phyloP scores from a whole-genome alignment of 2,888 invertebrate species.

The Cosmia trapezina region DNA sequence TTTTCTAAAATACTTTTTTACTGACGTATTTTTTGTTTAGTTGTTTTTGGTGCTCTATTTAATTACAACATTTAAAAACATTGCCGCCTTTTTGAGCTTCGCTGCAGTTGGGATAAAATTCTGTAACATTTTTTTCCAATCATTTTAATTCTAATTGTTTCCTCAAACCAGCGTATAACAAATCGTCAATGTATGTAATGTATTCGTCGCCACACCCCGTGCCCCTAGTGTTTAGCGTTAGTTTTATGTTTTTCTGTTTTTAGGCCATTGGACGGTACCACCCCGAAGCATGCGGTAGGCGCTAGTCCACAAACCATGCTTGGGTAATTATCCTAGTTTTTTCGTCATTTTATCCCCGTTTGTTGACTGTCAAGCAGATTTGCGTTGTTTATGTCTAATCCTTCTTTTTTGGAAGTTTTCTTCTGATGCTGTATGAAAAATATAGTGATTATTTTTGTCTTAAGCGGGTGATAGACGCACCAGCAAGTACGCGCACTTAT shows the following conservation, averaged over 20 bases:
- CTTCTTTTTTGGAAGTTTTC: neutral
- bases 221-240: conserved; percentile 83
- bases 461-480: neutral
- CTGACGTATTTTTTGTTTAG: neutral
- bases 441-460: neutral
- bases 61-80: neutral
- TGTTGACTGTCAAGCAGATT: conserved; percentile 13
- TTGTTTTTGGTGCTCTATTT: neutral
- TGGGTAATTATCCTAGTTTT: conserved; percentile 90
- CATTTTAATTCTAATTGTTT: neutral
- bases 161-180: conserved; percentile 70
- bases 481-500: neutral
- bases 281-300: conserved; percentile 90
- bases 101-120: neutral
- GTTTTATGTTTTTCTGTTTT: conserved; percentile 90
- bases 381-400: conserved; percentile 1
- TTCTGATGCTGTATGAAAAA: neutral
- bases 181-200: conserved; percentile 61
- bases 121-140: neutral
- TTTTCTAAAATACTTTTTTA: neutral
- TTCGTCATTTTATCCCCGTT: conserved; percentile 38
- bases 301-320: conserved; percentile 91
- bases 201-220: conserved; percentile 67
- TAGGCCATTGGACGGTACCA: conserved; percentile 92
- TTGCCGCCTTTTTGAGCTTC: no score